Base-by-base conservation (phyloP, 2,888 invertebrate genomes). In the Pardosa pseudoannulata region DNA sequence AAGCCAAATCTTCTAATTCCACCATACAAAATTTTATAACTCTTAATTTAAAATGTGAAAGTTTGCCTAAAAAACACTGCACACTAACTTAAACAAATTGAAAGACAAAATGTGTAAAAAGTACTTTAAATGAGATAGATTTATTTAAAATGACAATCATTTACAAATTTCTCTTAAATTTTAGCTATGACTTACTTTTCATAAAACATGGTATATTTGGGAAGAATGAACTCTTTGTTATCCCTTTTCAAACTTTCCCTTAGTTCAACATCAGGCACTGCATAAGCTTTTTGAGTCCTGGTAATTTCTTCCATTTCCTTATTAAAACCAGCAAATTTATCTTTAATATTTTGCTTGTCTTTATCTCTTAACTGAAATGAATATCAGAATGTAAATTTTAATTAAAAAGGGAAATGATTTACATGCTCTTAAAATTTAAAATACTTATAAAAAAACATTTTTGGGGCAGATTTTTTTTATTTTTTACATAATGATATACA, bases 301-400 rank as follows among this genome's bases (percentile, higher is more conserved):
- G 95, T 94, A 16, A 95, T 94, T 90, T 98, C 98, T 90, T 98
- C 98, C 91, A 98, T 95, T 92, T 98, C 98, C 91, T 97, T 97
- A 92, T 98, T 98, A 92, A 98, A 98, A 72, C 96, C 95, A 87
- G 96, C 94, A 92, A 97, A 97, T 90, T 96, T 95, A 91, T 97
- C 97, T 92, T 97, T 97, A 64, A 97, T 94, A 74, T 95, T 93
- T 90, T 96, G 95, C 64, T 96, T 93, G 91, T 97, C 97, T 92
- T 95, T 96, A 91, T 97, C 97, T 88, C 96, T 94, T 68, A 97
- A 92, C 92, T 96, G 56, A 56, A 82, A 71, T 31, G 41, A 27
- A 64, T 39, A 29, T 46, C 65, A 0, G n/a, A 68, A 50, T 7
- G n/a, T 19, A 50, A 19, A 1, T 19, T 5, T 16, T 19, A 50